phyloP scores from a whole-genome alignment of 1,140 invertebrate genomes.

The Goniozus legneri region DNA sequence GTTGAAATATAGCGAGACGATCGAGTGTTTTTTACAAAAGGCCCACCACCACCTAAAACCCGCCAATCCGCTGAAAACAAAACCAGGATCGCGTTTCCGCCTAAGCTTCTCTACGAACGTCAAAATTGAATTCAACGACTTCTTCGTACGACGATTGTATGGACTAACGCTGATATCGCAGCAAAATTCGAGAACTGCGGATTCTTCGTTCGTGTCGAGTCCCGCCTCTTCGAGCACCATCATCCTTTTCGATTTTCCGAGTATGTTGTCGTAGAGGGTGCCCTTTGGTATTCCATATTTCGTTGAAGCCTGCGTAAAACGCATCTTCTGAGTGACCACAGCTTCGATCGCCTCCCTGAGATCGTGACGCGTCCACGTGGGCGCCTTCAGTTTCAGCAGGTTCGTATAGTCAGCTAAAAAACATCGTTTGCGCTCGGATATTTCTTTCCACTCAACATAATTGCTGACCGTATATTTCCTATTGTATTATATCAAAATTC shows the following conservation, averaged over 20 bases:
- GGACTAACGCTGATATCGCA: slow-evolving; percentile 70
- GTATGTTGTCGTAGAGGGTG: slow-evolving; percentile 74
- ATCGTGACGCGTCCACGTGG: slow-evolving; percentile 72
- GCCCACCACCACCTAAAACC: slow-evolving; percentile 80
- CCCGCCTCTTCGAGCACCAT: slow-evolving; percentile 68
- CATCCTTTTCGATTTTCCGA: slow-evolving; percentile 75
- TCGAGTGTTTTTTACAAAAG: slow-evolving; percentile 75
- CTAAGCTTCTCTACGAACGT: slow-evolving; percentile 64
- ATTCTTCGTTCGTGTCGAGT: slow-evolving; percentile 62
- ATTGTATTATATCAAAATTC: no score
- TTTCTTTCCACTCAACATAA: slow-evolving; percentile 18
- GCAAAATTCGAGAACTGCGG: slow-evolving; percentile 68
- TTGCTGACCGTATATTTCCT: slow-evolving; percentile 10
- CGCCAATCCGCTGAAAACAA: slow-evolving; percentile 64
- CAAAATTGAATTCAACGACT: slow-evolving; percentile 63
- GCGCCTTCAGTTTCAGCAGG: slow-evolving; percentile 67
- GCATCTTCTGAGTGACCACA: slow-evolving; percentile 72
- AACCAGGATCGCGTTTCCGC: slow-evolving; percentile 60
- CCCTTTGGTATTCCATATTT: slow-evolving; percentile 73
- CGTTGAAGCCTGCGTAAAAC: slow-evolving; percentile 70
- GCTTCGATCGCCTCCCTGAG: slow-evolving; percentile 73
- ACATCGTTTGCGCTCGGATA: no score
- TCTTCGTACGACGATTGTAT: slow-evolving; percentile 70
- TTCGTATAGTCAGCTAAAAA: slow-evolving; percentile 58
- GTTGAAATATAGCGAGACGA: slow-evolving; percentile 65